Base-by-base conservation (phyloP, 1,140 invertebrate genomes). In the Drosophila parabipectinata region DNA sequence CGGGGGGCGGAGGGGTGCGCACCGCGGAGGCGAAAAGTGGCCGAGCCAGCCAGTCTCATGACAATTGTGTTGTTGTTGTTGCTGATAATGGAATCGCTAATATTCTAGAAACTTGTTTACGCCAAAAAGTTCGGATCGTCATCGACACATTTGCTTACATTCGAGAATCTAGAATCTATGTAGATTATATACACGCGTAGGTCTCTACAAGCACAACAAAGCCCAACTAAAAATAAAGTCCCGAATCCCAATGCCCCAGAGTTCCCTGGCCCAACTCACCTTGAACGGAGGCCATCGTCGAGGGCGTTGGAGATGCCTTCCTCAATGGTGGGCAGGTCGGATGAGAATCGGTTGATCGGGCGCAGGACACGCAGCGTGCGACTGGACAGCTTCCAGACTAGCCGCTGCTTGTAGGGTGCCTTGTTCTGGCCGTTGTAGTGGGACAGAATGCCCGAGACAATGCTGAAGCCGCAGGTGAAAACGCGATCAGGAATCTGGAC, bases 321-420 rank as follows among this genome's bases (percentile, higher is more conserved):
- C 83, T 95, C 94, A 82, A 96, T 96, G 73, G 94, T 96, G 50
- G 95, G 95, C 77, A 96, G 92, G 48, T 95, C 93, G 6, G 95
- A 94, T 24, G 93, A 95, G 55, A 96, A 94, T 72, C 94, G 95
- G 87, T 96, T 95, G 54, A 95, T 96, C 2, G 96, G 95, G 55
- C 95, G 94, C 64, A 96, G 92, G 68, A 95, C 93, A 79, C 95
- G 93, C 52, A 95, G 93, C 48, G 95, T 95, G 58, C 95, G 91
- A 56, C 94, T 94, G 57, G 94, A 95, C 32, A 95, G 91, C 81
- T 94, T 92, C 96, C 96, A 96, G 58, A 96, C 94, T 50, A 96
- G 93, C 45, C 95, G 94, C 92, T 96, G 96, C 24, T 95, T 93
- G 76, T 96, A 94, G 14, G 95, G 94, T 68, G 94, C 94, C 82